Percentiles rank a stretch among this genome's conserved stretches.
phyloP scores from a whole-genome alignment of 2,113 vertebrate species.

The Rallus limicola region DNA sequence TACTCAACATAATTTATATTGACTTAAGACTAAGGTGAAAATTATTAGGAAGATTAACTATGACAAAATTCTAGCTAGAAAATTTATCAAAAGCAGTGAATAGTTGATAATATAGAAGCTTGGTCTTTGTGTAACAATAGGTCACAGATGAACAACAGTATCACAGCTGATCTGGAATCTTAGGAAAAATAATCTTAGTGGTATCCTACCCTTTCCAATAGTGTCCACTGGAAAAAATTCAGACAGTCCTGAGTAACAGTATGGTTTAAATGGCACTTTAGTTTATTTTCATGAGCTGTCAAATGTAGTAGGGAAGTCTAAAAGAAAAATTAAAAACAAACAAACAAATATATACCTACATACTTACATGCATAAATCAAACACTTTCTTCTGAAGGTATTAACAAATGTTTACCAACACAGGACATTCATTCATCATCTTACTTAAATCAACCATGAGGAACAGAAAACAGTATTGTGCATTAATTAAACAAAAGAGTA shows the following conservation, averaged over 20 bases:
- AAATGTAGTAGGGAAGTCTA: not conserved
- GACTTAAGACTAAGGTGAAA: not conserved
- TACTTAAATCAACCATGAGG: rapidly evolving
- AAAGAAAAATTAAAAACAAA: no score
- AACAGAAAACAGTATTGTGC: not conserved
- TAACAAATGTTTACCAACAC: not conserved
- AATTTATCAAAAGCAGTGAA: not conserved
- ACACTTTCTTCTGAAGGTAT: not conserved
- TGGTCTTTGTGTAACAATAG: not conserved
- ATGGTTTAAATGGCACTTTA: not conserved
- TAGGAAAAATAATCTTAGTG: not conserved
- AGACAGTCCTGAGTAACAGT: not conserved
- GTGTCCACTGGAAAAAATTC: not conserved
- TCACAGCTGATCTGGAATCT: not conserved
- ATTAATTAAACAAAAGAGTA: not conserved
- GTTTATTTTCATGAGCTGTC: not conserved
- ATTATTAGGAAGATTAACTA: not conserved
- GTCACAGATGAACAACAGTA: not conserved
- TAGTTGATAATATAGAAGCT: not conserved
- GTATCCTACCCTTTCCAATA: not conserved
- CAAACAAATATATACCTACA: no score
- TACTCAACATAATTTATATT: not conserved
- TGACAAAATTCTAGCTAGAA: not conserved
- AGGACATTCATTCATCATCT: not conserved
- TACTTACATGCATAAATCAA: not conserved